phyloP scores from a whole-genome alignment of 2,797 vertebrate species.

The Miichthys miiuy region DNA sequence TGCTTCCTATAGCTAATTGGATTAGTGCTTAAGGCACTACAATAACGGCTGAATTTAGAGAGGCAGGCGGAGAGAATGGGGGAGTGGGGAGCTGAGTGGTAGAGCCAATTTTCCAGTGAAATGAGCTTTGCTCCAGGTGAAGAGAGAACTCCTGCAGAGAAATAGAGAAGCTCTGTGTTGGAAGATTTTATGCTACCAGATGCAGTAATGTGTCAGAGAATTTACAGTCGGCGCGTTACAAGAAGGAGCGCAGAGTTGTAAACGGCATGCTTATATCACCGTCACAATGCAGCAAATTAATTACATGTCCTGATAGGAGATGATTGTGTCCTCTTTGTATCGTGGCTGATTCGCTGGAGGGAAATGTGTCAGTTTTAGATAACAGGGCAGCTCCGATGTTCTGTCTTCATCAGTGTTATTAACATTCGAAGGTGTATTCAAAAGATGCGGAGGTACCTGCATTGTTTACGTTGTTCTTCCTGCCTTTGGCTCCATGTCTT shows the following conservation, averaged over 20 bases:
- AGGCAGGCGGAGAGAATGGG: conserved; percentile 73
- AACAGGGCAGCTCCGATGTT: background rate
- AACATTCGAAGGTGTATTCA: conserved; percentile 18
- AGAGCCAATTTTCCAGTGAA: conserved; percentile 84
- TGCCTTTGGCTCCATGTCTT: no score
- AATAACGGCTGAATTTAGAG: conserved; percentile 77
- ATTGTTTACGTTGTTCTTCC: background rate
- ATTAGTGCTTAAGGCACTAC: conserved; percentile 81
- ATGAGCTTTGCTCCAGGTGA: conserved; percentile 83
- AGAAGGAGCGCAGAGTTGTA: conserved; percentile 18
- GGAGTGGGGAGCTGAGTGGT: conserved; percentile 66
- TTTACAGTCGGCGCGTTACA: conserved; percentile 44
- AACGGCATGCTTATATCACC: conserved; percentile 30
- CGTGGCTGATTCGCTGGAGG: conserved; percentile 17
- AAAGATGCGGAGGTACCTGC: background rate
- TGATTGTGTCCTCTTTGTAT: conserved; percentile 9
- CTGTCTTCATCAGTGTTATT: background rate
- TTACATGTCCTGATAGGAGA: conserved; percentile 22
- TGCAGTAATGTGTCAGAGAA: conserved; percentile 61
- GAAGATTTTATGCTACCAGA: conserved; percentile 62
- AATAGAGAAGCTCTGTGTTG: conserved; percentile 66
- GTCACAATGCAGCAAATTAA: conserved; percentile 42
- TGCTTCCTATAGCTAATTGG: conserved; percentile 84
- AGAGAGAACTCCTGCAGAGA: conserved; percentile 73
- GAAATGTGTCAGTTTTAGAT: conserved; percentile 6